Base-by-base conservation (phyloP, 2,797 vertebrate genomes). In the Luscinia megarhynchos region DNA sequence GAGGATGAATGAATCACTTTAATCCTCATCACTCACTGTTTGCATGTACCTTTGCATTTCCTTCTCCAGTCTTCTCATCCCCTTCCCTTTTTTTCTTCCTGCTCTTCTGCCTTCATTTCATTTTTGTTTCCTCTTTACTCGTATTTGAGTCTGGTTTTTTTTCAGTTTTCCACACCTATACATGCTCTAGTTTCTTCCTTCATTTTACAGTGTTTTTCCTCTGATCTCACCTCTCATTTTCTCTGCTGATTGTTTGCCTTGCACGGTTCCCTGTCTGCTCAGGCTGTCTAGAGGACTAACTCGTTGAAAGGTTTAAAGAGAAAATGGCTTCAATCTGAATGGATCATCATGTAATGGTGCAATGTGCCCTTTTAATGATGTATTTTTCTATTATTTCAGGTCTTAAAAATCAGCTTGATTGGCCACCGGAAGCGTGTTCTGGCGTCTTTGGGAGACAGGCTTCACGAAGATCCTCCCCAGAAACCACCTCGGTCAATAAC, bases 401-500 rank as follows among this genome's bases (percentile, higher is more conserved):
- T 99, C 87, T 97, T 99, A 98, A 99, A 99, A 98, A 99, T 99
- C 88, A 99, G 94, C 96, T 98, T 99, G 79, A 98, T 99, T 94
- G 99, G 99, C 96, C 99, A 99, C 98, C 98, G 99, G 96, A 99
- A 99, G 97, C 98, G 99, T 48, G 98, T 99, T 97, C 97, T 99
- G 89, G 99, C 99, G 26, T 99, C 99, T 86, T 96, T 99, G 97
- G 99, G 99, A 93, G 99, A 99, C 96, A 98, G 99, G 76, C 98
- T 99, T 95, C 99, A 99, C 98, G 99, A 99, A 96, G 99, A 99
- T 83, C 99, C 99, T 41, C 99, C 99, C 29, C 99, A 99, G 95
- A 99, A 99, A 96, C 99, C 99, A 90, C 99, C 99, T n/a, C 98
- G 99, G 89, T 99, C 99, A 93, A 99, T 99, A 98, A 99, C 99